Conservation (phyloP, 2,113 vertebrate species). For the Circaetus cinerascens region DNA sequence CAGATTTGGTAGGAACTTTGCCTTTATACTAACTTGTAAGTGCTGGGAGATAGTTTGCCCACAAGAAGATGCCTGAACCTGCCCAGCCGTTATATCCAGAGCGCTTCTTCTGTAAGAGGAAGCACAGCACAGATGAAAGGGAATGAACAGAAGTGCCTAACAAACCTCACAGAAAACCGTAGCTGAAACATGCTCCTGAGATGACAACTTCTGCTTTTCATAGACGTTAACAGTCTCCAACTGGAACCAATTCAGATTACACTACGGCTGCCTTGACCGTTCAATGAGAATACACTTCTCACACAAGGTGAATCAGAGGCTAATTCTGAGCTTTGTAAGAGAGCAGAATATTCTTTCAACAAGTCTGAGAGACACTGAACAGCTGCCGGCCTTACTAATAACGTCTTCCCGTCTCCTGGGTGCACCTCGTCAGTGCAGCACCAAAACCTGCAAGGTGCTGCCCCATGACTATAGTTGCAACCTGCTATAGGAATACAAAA, state of each 20-base stretch:
- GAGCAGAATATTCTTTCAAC: background rate
- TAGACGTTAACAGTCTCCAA: background rate
- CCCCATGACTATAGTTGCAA: rapidly evolving
- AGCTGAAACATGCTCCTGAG: background rate
- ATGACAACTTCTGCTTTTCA: background rate
- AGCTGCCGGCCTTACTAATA: background rate
- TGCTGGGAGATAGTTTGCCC: background rate
- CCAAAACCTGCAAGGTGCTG: background rate
- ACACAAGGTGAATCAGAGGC: background rate
- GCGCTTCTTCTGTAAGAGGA: background rate
- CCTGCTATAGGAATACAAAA: background rate
- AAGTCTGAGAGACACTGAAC: background rate
- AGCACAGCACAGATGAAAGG: background rate
- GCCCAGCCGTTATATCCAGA: background rate
- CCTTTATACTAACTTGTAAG: background rate
- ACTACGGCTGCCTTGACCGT: background rate
- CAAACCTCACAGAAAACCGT: background rate
- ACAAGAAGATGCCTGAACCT: background rate
- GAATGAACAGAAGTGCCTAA: background rate
- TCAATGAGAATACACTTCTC: background rate
- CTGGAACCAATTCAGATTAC: background rate
- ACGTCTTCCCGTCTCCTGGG: background rate
- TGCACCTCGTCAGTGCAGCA: background rate
- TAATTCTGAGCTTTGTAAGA: background rate
- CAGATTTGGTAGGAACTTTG: background rate